Conservation (phyloP, 1,140 invertebrate genomes). For the Drosophila elegans region DNA sequence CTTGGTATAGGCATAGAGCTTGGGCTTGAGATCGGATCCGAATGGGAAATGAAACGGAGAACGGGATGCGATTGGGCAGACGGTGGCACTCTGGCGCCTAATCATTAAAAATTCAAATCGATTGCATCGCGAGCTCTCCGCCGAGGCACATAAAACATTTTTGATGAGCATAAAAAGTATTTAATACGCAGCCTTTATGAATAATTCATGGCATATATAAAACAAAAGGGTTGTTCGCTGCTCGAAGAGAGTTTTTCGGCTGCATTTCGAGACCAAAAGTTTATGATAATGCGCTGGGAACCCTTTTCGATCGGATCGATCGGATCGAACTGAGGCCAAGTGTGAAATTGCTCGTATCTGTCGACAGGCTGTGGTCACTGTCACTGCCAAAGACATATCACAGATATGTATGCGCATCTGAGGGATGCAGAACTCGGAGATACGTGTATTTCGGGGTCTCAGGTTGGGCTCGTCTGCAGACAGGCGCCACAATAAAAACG, state of each 20-base stretch:
- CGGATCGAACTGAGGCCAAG: constrained; percentile 60
- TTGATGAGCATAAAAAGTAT: constrained; percentile 79
- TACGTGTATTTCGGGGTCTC: constrained; percentile 20
- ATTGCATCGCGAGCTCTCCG: constrained; percentile 51
- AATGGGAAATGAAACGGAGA: constrained; percentile 6
- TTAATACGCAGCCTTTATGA: constrained; percentile 71
- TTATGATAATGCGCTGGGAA: constrained; percentile 66
- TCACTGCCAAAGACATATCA: constrained; percentile 33
- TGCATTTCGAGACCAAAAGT: constrained; percentile 57
- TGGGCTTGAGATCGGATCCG: constrained; percentile 1
- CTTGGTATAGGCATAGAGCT: constrained; percentile 24
- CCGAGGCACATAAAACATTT: constrained; percentile 72
- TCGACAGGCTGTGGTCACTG: constrained; percentile 81
- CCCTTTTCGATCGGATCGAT: constrained; percentile 6
- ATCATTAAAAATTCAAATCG: constrained; percentile 84
- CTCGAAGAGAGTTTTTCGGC: constrained; percentile 28
- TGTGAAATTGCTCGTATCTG: constrained; percentile 85
- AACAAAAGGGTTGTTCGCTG: constrained; percentile 15
- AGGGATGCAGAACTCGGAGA: constrained; percentile 29
- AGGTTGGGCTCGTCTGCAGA: constrained; percentile 51
- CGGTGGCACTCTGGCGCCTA: constrained; percentile 80
- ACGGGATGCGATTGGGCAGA: constrained; percentile 24
- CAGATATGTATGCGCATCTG: constrained; percentile 24
- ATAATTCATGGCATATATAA: constrained; percentile 69
- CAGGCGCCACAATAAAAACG: constrained; percentile 83